Base-by-base conservation (phyloP, 2,888 invertebrate genomes). In the Steinernema scapterisci region DNA sequence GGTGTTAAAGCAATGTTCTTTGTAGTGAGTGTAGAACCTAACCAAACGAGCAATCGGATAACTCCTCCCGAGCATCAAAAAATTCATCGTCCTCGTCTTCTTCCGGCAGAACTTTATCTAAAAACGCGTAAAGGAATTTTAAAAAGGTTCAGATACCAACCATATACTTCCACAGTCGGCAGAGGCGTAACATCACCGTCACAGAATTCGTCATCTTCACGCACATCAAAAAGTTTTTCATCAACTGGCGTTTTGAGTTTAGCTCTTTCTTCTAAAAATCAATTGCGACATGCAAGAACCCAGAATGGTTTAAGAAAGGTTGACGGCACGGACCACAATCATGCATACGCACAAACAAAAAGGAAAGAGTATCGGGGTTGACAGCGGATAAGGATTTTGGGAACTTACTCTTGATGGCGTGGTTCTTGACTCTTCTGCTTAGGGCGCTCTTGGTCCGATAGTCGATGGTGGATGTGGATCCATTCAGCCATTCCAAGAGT, bases 351-450 rank as follows among this genome's bases (percentile, higher is more conserved):
- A 27, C 27, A 63, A 25, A 63, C 1, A 16, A 48, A 19, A 48
- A 16, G 19, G 5, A 16, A 48, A 19, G 13, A 16, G 19, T 3
- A 5, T 48, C 13, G 38, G 38, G 19, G 19, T 13, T 16, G 52
- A 52, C 52, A 52, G 52, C 19, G 48, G 21, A 21, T 21, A 52
- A n/a, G 21, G 52, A 5, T 21, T 54, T 21, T 19, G 21, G 21
- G 25, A 63, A 63, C 63, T 63, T 13, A 63, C 63, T 63, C 63
- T 63, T 63, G 38, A 9, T 63, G 63, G 63, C 63, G 27, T 63
- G 63, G 27, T 63, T 63, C 63, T 27, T 63, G 27, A 63, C 19
- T 13, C 31, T 25, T n/a, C 63, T 27, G 19, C 63, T 63, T 13
- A 63, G 16, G 1, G 63, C 63, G 27, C 63, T 63, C 27, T 27